Evolutionary conservation across 1,140 invertebrate species (phyloP).

Genomic region (Kradibia gibbosae): DNA sequence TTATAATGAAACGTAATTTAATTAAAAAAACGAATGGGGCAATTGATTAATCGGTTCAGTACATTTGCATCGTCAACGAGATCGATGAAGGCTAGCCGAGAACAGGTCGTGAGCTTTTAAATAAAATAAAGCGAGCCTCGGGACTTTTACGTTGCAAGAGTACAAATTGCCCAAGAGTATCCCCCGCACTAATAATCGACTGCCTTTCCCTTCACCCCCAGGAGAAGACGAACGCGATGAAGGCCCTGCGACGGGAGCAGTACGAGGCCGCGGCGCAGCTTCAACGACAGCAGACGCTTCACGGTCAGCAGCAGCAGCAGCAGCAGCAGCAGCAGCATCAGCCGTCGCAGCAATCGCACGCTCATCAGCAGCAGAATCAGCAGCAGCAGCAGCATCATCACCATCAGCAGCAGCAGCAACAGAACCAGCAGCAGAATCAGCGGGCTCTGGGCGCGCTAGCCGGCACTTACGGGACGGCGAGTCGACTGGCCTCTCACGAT

Average conservation of each 20-base stretch:
- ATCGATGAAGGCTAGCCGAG: too few relatives aligned
- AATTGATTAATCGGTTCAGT: too few relatives aligned
- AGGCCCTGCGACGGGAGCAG: slow-evolving; percentile 71
- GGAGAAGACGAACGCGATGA: slow-evolving; percentile 75
- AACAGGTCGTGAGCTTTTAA: too few relatives aligned
- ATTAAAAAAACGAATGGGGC: too few relatives aligned
- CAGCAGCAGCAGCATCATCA: slow-evolving; percentile 13
- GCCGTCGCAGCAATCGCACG: slow-evolving; percentile 27
- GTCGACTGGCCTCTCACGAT: slow-evolving; percentile 4
- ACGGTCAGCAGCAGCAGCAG: slow-evolving; percentile 59
- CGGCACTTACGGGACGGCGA: not conserved
- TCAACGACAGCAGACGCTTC: slow-evolving; percentile 63
- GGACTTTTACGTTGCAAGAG: too few relatives aligned
- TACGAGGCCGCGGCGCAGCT: slow-evolving; percentile 67
- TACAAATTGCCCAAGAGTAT: too few relatives aligned
- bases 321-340: slow-evolving; percentile 57
- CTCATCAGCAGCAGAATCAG: slow-evolving; percentile 59
- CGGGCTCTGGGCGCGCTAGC: not conserved
- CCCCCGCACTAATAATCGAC: too few relatives aligned
- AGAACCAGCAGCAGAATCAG: slow-evolving; percentile 7
- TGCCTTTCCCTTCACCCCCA: too few relatives aligned
- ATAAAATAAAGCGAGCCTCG: too few relatives aligned
- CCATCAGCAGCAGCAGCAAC: slow-evolving; percentile 51
- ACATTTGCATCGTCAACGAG: too few relatives aligned
- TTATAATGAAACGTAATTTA: too few relatives aligned